Evolutionary conservation across 2,797 vertebrate species (phyloP).

Genomic region (Eurystomus glaucurus): DNA sequence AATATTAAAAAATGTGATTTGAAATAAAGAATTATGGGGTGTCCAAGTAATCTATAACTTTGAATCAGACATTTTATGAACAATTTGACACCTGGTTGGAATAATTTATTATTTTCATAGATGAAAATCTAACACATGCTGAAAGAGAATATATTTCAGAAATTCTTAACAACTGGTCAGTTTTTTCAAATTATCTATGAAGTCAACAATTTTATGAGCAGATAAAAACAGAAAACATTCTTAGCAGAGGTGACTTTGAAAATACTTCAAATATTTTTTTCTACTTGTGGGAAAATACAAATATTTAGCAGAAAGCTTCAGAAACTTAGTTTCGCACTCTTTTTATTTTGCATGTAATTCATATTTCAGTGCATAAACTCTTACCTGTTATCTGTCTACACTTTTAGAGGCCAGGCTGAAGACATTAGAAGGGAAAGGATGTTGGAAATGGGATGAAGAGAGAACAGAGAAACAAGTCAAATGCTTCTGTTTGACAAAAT

Average conservation of each 20-base stretch:
- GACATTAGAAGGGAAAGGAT: background rate
- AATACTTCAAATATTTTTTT: background rate
- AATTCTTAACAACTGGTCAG: background rate
- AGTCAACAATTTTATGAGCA: constrained; percentile 26
- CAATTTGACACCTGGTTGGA: constrained; percentile 31
- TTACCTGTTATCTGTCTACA: background rate
- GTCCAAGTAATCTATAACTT: constrained; percentile 39
- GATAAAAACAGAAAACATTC: background rate
- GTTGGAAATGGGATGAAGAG: background rate
- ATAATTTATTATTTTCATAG: constrained; percentile 3
- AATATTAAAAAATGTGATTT: constrained; percentile 72
- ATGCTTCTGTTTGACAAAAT: background rate
- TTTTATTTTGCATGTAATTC: background rate
- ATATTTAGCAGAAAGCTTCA: background rate
- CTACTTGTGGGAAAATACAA: background rate
- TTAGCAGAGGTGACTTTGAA: background rate
- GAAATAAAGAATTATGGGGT: constrained; percentile 56
- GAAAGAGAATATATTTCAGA: background rate
- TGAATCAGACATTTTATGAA: constrained; percentile 28
- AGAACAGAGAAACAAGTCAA: background rate
- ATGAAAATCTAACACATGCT: background rate
- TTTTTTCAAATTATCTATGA: constrained; percentile 38
- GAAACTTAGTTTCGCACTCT: background rate
- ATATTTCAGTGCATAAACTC: background rate
- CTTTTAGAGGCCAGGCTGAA: background rate